Evolutionary conservation across 2,797 vertebrate species (phyloP), one percentile per base, ranked within the genome.

Genomic region (Pagetopsis macropterus): DNA sequence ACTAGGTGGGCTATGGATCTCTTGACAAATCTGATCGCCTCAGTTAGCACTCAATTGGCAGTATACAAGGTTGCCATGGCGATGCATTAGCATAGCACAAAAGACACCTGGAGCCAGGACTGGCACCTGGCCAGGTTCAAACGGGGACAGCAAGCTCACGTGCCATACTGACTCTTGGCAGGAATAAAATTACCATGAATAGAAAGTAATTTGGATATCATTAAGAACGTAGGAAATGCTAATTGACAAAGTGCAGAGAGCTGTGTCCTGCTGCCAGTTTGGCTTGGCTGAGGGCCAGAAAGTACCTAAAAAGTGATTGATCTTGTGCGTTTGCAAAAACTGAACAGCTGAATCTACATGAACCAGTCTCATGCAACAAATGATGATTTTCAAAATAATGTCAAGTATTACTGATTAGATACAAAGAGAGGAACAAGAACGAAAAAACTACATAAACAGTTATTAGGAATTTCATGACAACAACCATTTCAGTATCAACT

Each of bases 61-160:
- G 77, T 11, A 78, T 62, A 75, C 44, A 50, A 2, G 5, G 86
- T 89, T 84, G 56, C 83, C 81, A 87, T 80, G 72, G 81, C 27
- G 23, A 85, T 71, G 33, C n/a, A 80, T 86, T 81, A 86, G 65
- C 78, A 82, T 72, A 44, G 62, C 76, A 86, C 67, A 78, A 84
- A 83, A 78, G 74, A 79, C 61, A 84, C 76, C 70, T 54, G 80
- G 65, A 78, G 62, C 17, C 14, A 19, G 10, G 13, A 7, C 49
- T 75, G 68, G 64, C 59, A 77, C 41, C 59, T 46, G 61, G 48
- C 63, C 55, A 54, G 27, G 54, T 54, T 83, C 67, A 78, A 13
- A 57, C 55, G 41, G 21, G 65, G 57, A 86, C 65, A 80, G 48
- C 9, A 44, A 70, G 65, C 61, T 44, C 51, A 66, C 14, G 37